Conservation (phyloP, 2,888 invertebrate species). For the Himalopsyche tibetana region DNA sequence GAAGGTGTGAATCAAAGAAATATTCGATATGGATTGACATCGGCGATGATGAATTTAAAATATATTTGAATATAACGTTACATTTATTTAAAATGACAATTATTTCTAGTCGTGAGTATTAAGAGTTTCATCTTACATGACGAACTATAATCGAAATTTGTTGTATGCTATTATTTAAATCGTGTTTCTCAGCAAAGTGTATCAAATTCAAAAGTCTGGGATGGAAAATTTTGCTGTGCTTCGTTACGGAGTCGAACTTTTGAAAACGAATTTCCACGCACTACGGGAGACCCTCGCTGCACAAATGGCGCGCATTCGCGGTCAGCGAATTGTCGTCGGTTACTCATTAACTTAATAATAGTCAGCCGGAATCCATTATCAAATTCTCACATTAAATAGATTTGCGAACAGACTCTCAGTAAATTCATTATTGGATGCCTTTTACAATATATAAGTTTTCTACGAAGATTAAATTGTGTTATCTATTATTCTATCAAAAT, state of each 20-base stretch:
- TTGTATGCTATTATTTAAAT: conserved; percentile 27
- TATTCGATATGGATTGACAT: no score
- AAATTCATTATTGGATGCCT: neutral
- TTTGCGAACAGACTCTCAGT: neutral
- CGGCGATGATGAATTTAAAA: no score
- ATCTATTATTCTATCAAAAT: no score
- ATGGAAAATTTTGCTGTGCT: conserved; percentile 13
- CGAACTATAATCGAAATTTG: conserved; percentile 33
- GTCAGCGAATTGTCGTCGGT: conserved; percentile 19
- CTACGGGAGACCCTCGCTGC: conserved; percentile 27
- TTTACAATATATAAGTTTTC: neutral
- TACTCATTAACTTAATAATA: conserved; percentile 28
- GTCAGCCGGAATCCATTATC: neutral
- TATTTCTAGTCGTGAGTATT: conserved; percentile 9
- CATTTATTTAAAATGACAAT: conserved; percentile 4
- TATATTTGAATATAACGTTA: no score
- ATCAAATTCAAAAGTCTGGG: conserved; percentile 27
- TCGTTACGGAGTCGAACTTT: conserved; percentile 28
- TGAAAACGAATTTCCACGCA: conserved; percentile 35
- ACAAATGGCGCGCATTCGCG: conserved; percentile 39
- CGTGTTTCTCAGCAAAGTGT: conserved; percentile 23
- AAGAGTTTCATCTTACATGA: neutral
- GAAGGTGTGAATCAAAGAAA: no score
- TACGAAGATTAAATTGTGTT: no score
- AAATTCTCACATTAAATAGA: conserved; percentile 10